Conservation (phyloP, 2,888 invertebrate genomes). For the Sipunculus nudus region DNA sequence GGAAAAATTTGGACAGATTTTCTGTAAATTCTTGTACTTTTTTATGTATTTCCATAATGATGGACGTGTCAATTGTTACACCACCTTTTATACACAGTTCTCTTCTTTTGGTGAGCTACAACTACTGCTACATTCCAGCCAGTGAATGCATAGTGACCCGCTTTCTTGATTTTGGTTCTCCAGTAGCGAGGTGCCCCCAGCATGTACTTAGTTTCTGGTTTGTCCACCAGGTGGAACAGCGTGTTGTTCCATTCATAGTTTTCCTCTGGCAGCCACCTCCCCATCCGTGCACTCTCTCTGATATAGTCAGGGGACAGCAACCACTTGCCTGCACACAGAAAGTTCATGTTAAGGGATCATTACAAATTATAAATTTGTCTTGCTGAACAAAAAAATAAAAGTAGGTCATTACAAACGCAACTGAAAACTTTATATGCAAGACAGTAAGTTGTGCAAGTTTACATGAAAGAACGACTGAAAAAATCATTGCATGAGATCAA, state of each 20-base stretch:
- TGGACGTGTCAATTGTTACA: too few relatives aligned
- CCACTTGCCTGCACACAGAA: conserved; percentile 46
- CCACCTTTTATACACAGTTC: conserved; percentile 49
- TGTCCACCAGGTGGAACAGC: conserved; percentile 1
- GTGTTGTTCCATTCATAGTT: conserved; percentile 49
- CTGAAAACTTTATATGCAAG: too few relatives aligned
- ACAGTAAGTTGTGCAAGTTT: too few relatives aligned
- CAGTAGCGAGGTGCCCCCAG: conserved; percentile 47
- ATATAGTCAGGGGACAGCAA: conserved; percentile 50
- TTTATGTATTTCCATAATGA: too few relatives aligned
- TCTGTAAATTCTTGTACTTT: too few relatives aligned
- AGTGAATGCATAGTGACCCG: conserved; percentile 42
- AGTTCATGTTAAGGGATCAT: neutral
- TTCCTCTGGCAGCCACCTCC: conserved; percentile 49
- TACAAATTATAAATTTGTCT: too few relatives aligned
- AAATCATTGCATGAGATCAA: too few relatives aligned
- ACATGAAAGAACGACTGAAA: too few relatives aligned
- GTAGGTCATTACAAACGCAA: too few relatives aligned
- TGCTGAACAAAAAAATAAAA: too few relatives aligned
- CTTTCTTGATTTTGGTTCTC: conserved; percentile 39
- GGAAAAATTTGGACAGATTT: too few relatives aligned
- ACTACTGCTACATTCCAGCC: conserved; percentile 54
- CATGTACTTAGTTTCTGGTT: conserved; percentile 29
- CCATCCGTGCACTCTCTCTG: conserved; percentile 38
- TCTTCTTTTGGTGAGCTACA: conserved; percentile 39